Evolutionary conservation across 1,140 invertebrate genomes (phyloP).

Genomic region (Wasmannia auropunctata): DNA sequence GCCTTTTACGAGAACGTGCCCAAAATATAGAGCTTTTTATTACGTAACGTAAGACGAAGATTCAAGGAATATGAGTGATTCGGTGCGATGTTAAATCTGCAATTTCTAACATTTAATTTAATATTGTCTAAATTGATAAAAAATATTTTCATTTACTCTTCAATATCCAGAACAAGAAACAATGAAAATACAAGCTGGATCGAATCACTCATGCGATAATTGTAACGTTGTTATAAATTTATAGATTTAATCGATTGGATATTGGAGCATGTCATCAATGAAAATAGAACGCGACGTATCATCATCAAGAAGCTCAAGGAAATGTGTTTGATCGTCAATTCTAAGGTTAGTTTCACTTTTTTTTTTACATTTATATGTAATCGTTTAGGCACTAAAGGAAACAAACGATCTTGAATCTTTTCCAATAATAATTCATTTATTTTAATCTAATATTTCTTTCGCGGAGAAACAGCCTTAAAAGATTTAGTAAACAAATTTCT

Average conservation of each 20-base stretch:
- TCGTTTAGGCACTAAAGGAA: background rate
- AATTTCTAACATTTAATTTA: constrained; percentile 4
- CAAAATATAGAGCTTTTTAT: background rate
- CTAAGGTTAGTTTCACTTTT: constrained; percentile 84
- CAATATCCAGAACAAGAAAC: background rate
- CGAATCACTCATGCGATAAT: background rate
- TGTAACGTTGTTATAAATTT: constrained; percentile 63
- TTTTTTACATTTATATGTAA: too few species aligned
- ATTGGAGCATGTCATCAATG: constrained; percentile 91
- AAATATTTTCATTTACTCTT: background rate
- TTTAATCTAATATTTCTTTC: background rate
- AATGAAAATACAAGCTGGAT: background rate
- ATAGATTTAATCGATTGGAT: constrained; percentile 94
- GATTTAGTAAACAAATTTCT: constrained; percentile 36
- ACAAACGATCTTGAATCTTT: background rate
- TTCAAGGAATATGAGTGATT: background rate
- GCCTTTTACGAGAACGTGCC: background rate
- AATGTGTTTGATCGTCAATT: constrained; percentile 89
- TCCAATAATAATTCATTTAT: background rate
- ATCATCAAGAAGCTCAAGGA: constrained; percentile 94
- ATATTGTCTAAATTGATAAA: background rate
- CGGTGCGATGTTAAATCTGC: background rate
- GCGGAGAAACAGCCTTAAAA: background rate
- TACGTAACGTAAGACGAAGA: background rate
- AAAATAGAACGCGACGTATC: constrained; percentile 90